phyloP scores from a whole-genome alignment of 2,797 vertebrate genomes.

The Anabas testudineus region DNA sequence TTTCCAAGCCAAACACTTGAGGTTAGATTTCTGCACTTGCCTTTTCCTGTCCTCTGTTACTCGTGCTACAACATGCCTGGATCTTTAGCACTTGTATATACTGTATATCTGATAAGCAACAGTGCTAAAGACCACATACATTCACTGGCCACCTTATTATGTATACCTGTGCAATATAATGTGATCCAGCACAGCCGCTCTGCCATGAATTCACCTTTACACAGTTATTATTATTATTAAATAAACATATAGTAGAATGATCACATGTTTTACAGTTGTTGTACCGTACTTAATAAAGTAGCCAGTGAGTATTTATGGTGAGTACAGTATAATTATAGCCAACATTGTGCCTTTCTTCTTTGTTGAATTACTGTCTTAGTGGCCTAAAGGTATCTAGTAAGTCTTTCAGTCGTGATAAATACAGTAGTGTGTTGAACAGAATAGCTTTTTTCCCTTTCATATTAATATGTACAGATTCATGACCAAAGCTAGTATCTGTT shows the following conservation, averaged over 20 bases:
- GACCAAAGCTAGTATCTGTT: background rate
- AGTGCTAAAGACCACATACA: slow-evolving; percentile 24
- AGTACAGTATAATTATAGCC: slow-evolving; percentile 47
- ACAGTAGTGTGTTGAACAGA: background rate
- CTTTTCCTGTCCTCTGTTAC: slow-evolving; percentile 29
- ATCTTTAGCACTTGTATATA: slow-evolving; percentile 21
- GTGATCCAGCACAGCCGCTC: no score
- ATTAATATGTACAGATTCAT: slow-evolving; percentile 14
- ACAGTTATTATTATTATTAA: no score
- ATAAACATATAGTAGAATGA: no score
- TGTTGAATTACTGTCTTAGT: background rate
- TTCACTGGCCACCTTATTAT: no score
- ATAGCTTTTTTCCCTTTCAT: slow-evolving; percentile 6
- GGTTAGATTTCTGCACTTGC: slow-evolving; percentile 27
- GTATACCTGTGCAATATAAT: no score
- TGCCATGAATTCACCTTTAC: no score
- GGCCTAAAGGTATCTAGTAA: background rate
- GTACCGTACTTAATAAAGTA: no score
- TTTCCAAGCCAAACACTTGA: slow-evolving; percentile 8
- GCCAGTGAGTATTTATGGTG: background rate
- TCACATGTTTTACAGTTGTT: no score
- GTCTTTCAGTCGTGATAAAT: slow-evolving; percentile 27
- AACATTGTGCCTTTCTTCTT: slow-evolving; percentile 7
- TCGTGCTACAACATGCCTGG: slow-evolving; percentile 43
- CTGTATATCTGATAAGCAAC: slow-evolving; percentile 15